A percentile compares a stretch with the other conserved stretches of the same genome.
phyloP scores from a whole-genome alignment of 64 coral and sea anemone genomes.

The Montipora sp. region DNA sequence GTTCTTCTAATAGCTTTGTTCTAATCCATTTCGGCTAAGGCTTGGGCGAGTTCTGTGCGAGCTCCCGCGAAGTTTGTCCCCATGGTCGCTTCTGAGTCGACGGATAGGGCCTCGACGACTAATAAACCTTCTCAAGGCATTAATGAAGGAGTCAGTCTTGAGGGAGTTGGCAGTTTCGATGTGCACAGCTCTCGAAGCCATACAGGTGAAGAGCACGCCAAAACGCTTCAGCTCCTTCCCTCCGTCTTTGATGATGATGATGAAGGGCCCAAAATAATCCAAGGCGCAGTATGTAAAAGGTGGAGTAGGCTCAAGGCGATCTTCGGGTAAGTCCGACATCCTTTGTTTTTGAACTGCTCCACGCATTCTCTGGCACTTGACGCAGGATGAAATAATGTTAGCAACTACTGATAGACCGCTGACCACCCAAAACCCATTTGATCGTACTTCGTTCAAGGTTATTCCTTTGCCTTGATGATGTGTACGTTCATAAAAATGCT shows the following conservation, averaged over 20 bases:
- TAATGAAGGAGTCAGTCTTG: background rate
- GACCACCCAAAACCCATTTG: too few species aligned
- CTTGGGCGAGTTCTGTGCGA: background rate
- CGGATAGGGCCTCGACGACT: too few species aligned
- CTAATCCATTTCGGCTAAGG: background rate
- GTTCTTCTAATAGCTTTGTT: background rate
- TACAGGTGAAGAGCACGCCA: background rate
- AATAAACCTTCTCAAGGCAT: background rate
- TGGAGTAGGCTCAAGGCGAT: background rate
- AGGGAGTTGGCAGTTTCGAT: constrained; percentile 2
- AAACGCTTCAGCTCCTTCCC: too few species aligned
- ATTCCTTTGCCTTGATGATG: too few species aligned
- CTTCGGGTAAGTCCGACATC: constrained; percentile 2
- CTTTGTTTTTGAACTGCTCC: background rate
- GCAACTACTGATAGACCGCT: too few species aligned
- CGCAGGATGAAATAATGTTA: too few species aligned
- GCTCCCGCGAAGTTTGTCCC: background rate
- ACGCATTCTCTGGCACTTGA: too few species aligned
- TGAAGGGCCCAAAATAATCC: background rate
- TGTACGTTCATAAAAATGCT: too few species aligned
- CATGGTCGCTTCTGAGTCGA: background rate
- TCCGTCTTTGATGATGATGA: too few species aligned
- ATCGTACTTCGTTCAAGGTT: too few species aligned
- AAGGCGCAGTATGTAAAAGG: background rate
- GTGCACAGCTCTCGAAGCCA: constrained; percentile 1